Percentiles rank a stretch among this genome's conserved stretches.
phyloP scores from a whole-genome alignment of 2,888 invertebrate species.

The Acrobasis suavella region DNA sequence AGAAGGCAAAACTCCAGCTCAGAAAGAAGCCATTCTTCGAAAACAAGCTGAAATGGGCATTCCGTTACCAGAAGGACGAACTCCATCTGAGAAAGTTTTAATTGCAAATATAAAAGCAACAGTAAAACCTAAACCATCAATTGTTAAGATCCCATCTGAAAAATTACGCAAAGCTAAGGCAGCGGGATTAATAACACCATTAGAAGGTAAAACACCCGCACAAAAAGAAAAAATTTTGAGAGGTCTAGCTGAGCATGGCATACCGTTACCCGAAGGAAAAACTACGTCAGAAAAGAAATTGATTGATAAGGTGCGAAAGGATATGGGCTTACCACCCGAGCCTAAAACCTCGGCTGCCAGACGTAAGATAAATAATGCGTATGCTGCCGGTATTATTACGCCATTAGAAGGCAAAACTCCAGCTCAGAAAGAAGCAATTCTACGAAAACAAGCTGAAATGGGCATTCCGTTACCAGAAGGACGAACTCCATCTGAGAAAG shows the following conservation, averaged over 20 bases:
- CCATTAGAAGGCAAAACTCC: constrained; percentile 43
- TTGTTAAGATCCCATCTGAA: constrained; percentile 18
- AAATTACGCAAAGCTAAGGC: constrained; percentile 34
- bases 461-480: constrained; percentile 40
- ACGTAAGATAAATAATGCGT: constrained; percentile 38
- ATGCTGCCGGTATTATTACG: constrained; percentile 36
- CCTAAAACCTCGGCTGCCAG: constrained; percentile 36
- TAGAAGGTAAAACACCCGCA: constrained; percentile 36
- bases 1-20: constrained; percentile 17
- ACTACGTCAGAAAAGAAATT: constrained; percentile 35
- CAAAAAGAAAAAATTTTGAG: constrained; percentile 42
- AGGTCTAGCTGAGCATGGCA: constrained; percentile 34
- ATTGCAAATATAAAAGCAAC: constrained; percentile 33
- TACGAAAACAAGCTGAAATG: constrained; percentile 34
- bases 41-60: constrained; percentile 37
- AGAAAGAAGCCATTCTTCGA: constrained; percentile 35
- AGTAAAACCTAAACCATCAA: constrained; percentile 15
- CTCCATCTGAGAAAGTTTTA: constrained; percentile 32
- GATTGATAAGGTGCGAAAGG: constrained; percentile 29
- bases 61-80: constrained; percentile 25
- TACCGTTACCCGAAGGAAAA: constrained; percentile 31
- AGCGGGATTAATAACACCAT: constrained; percentile 32
- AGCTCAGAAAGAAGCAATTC: constrained; percentile 26
- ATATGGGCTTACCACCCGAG: constrained; percentile 28
- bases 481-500: constrained; percentile 37